Evolutionary conservation across 2,113 vertebrate genomes (phyloP), one percentile per base, ranked within the genome.

Genomic region (Ranitomeya imitator): DNA sequence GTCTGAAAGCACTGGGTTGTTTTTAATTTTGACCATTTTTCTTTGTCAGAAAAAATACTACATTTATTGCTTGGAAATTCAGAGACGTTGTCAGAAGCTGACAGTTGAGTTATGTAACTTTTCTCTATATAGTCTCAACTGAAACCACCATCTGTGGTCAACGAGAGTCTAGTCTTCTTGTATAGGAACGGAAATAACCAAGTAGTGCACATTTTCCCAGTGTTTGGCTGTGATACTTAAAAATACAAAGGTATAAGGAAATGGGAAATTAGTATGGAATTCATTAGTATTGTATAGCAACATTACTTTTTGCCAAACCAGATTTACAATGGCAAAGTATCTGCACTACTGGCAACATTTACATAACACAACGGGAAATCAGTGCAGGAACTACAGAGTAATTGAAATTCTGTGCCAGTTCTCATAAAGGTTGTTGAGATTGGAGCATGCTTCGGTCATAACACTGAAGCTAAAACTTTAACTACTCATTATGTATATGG

Each of bases 321-420:
- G 37, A 74, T 51, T 74, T 51, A 74, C 71, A 74, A 74, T 74
- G 31, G 71, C 15, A 74, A 51, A 45, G 71, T 45, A 51, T 51
- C 31, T 74, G 7, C 15, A 7, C 71, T 74, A 16, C 71, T 74
- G 37, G 71, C 37, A 74, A 74, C 71, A 74, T 74, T 74, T 74
- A 18, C 71, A 74, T 74, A 74, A 74, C 31, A 74, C 31, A 74
- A 37, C 31, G 14, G 71, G 71, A 74, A 74, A 74, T 74, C 18
- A 45, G 31, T 18, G 31, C 13, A 8, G 31, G n/a, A 31, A 12
- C 31, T 73, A 45, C 7, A 74, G 19, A 19, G 2, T 19, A 45
- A 74, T 74, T 74, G 71, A 51, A 51, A 74, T 74, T 74, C 4
- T 51, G 31, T 74, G 71, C 37, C 31, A 8, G 7, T 45, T 7